These are phyloP conservation scores for Chrysaora quinquecirrha DNA, from an alignment of 30 jellyfish, hydroid and myxozoan species.

Conservation along the genomic window DNA sequence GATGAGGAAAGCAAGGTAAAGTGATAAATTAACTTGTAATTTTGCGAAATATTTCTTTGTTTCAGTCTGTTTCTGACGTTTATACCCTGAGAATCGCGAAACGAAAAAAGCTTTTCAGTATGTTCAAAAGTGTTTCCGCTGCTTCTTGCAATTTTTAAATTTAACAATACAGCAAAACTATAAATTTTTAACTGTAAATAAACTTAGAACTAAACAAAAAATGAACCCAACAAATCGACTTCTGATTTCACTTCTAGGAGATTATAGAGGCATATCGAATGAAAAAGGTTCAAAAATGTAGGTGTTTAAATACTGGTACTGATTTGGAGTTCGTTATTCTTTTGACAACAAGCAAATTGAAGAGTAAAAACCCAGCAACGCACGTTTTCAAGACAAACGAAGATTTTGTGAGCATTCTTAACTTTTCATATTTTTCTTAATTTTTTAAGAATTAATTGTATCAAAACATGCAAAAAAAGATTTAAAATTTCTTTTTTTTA, in stretches of 20 bases:
- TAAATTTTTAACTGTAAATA: no score
- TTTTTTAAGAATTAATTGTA: not conserved
- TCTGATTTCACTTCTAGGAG: conserved; percentile 19
- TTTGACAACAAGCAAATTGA: conserved; percentile 40
- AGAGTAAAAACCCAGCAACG: conserved; percentile 24
- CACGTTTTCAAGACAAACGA: conserved; percentile 48
- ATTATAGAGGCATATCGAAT: conserved; percentile 31
- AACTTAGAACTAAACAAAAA: no score
- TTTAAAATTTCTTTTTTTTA: not conserved
- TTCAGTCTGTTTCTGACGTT: no score
- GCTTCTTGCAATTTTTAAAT: no score
- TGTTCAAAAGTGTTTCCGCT: no score
- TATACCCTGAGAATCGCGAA: not conserved
- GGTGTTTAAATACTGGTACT: conserved; percentile 10
- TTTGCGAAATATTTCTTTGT: not conserved
- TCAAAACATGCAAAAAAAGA: not conserved
- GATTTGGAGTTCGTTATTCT: conserved; percentile 33
- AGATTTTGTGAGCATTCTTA: conserved; percentile 15
- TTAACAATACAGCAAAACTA: no score
- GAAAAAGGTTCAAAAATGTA: conserved; percentile 41
- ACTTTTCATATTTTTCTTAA: not conserved
- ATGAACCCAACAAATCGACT: no score
- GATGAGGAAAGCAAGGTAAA: conserved; percentile 41
- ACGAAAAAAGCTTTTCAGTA: no score
- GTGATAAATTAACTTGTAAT: not conserved